Base-by-base conservation (phyloP, 2,797 vertebrate species). In the Notamacropus eugenii region DNA sequence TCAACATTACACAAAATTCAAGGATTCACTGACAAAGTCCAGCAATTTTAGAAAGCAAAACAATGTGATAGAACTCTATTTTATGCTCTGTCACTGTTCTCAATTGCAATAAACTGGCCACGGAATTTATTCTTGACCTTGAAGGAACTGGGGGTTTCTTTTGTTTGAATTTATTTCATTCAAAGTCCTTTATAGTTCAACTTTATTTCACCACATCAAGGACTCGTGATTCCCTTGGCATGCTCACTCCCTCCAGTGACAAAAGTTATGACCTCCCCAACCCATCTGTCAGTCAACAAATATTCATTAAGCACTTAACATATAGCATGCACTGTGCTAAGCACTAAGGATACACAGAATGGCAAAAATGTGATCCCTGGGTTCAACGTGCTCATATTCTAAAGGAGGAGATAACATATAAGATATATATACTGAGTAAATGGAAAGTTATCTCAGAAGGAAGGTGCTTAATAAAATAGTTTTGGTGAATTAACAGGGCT, bases 151-250 rank as follows among this genome's bases (percentile, higher is more conserved):
- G 2, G 40, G 9, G 22, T 92, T 96, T 55, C 0, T 82, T 13
- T 67, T 93, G 90, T 90, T 54, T 91, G 34, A 93, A 58, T 91
- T 5, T 91, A 50, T 95, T 16, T 95, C 95, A 54, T 55, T 55
- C 9, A 92, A 92, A 52, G 57, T 56, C 93, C 93, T 62, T 94
- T 58, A 92, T 6, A 90, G n/a, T 90, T 90, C 95, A 93, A 34
- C 4, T 55, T 96, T 10, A 91, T 82, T 82, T 82, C 74, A 82
- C 3, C 12, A 46, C 8, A 82, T 46, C 40, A 82, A 82, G 74
- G 22, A 82, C 74, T 82, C 2, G 0, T 27, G 74, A 82, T 82
- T 82, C 46, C 74, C 46, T 40, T 82, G n/a, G 40, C 22, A 27
- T 46, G 40, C 22, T 82, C 46, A 16, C 4, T 27, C 74, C n/a